Evolutionary conservation across 2,888 invertebrate genomes (phyloP), one percentile per base, ranked within the genome.

Genomic region (Sipha maydis): DNA sequence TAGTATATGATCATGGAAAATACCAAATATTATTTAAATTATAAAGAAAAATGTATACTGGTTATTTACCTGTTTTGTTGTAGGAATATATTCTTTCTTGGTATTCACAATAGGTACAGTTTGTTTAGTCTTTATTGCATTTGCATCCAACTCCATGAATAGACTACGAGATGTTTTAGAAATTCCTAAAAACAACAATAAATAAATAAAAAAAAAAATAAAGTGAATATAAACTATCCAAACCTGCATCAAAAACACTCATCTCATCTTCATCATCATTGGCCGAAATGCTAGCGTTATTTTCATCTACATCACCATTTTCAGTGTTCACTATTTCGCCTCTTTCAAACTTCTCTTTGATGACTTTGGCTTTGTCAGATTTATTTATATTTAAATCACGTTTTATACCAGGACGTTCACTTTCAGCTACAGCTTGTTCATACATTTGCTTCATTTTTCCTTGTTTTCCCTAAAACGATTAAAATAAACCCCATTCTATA

Each of bases 391-490:
- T 93, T 90, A 93, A 92, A 89, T 93, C 91, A 7, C 93, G 93
- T 89, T 93, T 92, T 67, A 94, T 93, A 80, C 93, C 85, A 19
- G 88, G 80, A 91, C 94, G 94, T 92, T 96, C 96, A 89, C 95
- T 96, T 91, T 96, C 96, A 90, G 95, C 94, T 0, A 97, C 96
- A 0, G 97, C 97, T 91, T 97, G 97, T 91, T 97, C 97, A 91
- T 97, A 97, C 94, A 96, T 95, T 91, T 97, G 97, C 91, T 97
- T 97, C 92, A 97, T 96, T 91, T 96, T 96, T 0, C 95, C 96
- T 92, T 97, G 97, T 91, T 97, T 97, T 21, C 97, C 97, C 95
- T 96, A 92, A 28, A 61, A 79, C 14, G 1, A 48, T 48, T 48
- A 14, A 48, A 48, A 54, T 17, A 93, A 83, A 91, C 56, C 85